Percentiles rank a stretch among this genome's conserved stretches.
These are phyloP conservation scores for Prenolepis imparis DNA, from an alignment of 2,888 invertebrate genomes.

Conservation along the genomic window DNA sequence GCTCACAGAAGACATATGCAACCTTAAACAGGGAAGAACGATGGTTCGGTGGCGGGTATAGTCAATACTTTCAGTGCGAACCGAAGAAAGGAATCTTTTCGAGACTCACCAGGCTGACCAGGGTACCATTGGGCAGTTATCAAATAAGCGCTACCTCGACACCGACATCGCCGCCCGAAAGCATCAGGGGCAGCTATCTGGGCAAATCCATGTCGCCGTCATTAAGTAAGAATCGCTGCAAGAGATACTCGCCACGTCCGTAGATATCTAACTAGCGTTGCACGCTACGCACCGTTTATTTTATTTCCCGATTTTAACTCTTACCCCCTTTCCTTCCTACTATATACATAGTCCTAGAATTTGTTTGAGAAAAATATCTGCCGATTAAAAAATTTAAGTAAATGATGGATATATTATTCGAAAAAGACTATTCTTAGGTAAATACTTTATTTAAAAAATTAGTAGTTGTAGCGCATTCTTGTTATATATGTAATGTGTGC, in stretches of 20 bases:
- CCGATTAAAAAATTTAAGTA: neutral
- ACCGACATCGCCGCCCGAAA: constrained; percentile 84
- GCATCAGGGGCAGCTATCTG: constrained; percentile 85
- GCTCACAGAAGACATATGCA: constrained; percentile 2
- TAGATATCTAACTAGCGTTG: constrained; percentile 53
- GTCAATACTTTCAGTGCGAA: constrained; percentile 97
- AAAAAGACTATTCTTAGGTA: neutral
- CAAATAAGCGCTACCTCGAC: constrained; percentile 59
- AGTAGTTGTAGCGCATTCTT: neutral
- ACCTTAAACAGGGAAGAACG: constrained; percentile 93
- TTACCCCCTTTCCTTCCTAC: neutral
- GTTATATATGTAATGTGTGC: neutral
- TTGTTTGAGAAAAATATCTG: neutral
- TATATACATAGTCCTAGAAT: neutral
- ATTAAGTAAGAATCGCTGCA: constrained; percentile 82
- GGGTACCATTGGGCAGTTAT: constrained; percentile 87
- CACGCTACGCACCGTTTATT: constrained; percentile 24
- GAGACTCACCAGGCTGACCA: constrained; percentile 93
- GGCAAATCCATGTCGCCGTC: constrained; percentile 85
- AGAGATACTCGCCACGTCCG: constrained; percentile 71
- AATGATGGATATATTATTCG: neutral
- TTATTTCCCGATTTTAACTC: constrained; percentile 3
- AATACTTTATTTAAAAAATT: constrained; percentile 9
- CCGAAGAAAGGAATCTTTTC: constrained; percentile 98
- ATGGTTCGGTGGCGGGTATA: constrained; percentile 96